Conservation (phyloP, 2,888 invertebrate species). For the Clusia tigrina region DNA sequence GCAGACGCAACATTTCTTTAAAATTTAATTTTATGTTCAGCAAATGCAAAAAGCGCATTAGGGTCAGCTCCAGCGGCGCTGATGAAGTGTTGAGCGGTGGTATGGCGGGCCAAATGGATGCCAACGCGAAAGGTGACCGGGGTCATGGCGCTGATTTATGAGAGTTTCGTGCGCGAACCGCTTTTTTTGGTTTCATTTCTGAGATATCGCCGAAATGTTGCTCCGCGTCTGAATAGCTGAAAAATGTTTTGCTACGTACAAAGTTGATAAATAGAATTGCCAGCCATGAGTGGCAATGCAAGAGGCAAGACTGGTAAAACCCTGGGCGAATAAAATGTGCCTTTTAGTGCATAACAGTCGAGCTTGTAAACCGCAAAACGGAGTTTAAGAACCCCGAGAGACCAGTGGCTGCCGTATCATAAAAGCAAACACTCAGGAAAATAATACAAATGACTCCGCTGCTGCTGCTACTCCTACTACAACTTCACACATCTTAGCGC, state of each 20-base stretch:
- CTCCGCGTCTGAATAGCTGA: too few species aligned
- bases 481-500: neutral
- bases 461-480: neutral
- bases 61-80: neutral
- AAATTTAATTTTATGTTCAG: neutral
- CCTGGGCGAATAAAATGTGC: too few species aligned
- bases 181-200: too few species aligned
- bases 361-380: too few species aligned
- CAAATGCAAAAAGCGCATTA: neutral
- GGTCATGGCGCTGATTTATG: neutral
- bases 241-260: too few species aligned
- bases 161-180: neutral
- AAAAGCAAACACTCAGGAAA: neutral
- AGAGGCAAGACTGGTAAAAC: too few species aligned
- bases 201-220: too few species aligned
- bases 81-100: neutral
- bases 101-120: neutral
- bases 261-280: too few species aligned
- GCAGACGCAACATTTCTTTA: neutral
- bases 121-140: neutral
- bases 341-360: too few species aligned
- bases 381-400: neutral
- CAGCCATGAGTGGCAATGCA: too few species aligned
- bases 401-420: too few species aligned
- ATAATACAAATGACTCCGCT: neutral